Evolutionary conservation across 2,113 vertebrate species (phyloP).

Genomic region (Lathamus discolor): DNA sequence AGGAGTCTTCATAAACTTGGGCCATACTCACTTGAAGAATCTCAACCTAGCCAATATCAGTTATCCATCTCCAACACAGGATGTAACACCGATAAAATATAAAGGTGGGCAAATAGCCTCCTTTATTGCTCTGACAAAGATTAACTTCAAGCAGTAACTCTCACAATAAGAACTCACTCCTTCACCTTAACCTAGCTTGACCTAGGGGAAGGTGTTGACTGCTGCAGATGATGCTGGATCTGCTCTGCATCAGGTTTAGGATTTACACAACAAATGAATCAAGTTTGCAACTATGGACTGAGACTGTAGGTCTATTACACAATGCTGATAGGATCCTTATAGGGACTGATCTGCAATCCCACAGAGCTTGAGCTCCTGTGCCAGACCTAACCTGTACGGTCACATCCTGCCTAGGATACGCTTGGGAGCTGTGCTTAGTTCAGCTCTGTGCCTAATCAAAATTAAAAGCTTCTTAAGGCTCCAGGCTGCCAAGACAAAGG

Average conservation of each 20-base stretch:
- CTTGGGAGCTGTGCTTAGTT: background rate
- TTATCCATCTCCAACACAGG: background rate
- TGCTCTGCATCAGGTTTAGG: background rate
- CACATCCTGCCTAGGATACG: background rate
- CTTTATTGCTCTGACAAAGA: background rate
- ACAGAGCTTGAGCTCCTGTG: accelerated
- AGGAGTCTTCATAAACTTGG: background rate
- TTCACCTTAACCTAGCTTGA: background rate
- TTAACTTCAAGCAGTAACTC: background rate
- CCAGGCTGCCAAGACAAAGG: conserved; percentile 8
- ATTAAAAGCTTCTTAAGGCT: conserved; percentile 14
- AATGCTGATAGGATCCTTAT: background rate
- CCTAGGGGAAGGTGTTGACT: background rate
- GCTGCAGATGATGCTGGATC: background rate
- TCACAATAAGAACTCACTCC: accelerated
- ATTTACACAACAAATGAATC: background rate
- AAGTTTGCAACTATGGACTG: background rate
- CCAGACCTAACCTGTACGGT: background rate
- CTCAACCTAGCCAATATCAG: background rate
- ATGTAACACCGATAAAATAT: background rate
- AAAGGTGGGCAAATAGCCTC: background rate
- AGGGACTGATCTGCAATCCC: background rate
- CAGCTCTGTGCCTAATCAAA: conserved; percentile 18
- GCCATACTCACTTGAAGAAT: background rate
- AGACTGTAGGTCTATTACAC: background rate